Evolutionary conservation across 2,888 invertebrate species (phyloP), one percentile per base, ranked within the genome.

Genomic region (Mantis religiosa): DNA sequence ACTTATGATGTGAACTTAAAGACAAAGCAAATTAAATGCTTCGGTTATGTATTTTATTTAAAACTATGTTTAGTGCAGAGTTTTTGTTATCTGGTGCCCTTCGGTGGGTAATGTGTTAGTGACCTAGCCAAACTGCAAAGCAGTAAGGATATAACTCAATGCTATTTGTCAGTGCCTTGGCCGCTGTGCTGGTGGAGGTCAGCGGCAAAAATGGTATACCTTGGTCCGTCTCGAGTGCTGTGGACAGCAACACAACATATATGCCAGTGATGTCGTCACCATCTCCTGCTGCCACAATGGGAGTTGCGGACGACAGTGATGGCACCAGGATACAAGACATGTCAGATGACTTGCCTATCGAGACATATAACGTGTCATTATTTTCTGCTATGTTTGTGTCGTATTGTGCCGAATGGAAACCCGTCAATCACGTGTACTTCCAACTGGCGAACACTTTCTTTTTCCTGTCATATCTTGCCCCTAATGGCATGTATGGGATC

Each of bases 361-460:
- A 88, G 82, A 89, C 90, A 28, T 87, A 88, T 85, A 88, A 90
- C 84, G 90, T 91, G 14, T 91, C 91, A 28, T 89, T 91, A 87
- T 90, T 91, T 81, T 89, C 90, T 20, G 91, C 91, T 3, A 90
- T 91, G 89, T 91, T 91, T 34, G 90, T 90, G 34, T 89, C 90
- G 83, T 94, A 95, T 91, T 96, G 95, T 93, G 94, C 94, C 85
- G 94, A 94, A 91, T 96, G 96, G 96, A 94, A 95, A 91, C 95
- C 95, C 85, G 94, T 96, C 88, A 96, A 97, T 93, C 97, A 97
- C 93, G 94, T 97, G 90, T 96, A 97, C 93, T 98, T 97, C 94
- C 98, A 98, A 94, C 94, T 97, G 92, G 97, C 97, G 91, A 97
- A 97, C 93, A 95, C 96, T 91, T 97, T 97, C 93, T 96, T 97